These are phyloP conservation scores for Uloborus plumipes DNA, from an alignment of 2,888 invertebrate species.

Conservation along the genomic window DNA sequence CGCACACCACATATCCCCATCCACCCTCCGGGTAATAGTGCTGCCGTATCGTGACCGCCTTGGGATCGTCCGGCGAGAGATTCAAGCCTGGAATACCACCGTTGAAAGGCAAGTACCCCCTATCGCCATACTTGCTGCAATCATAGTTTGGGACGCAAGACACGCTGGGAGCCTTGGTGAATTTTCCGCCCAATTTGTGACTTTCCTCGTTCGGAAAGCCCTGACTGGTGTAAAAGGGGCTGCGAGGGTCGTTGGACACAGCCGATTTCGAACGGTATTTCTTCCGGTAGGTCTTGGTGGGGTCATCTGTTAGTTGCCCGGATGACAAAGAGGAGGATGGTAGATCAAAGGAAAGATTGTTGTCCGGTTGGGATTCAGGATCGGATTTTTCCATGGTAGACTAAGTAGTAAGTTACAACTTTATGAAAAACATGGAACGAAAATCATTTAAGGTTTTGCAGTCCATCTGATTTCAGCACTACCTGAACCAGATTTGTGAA, in stretches of 20 bases:
- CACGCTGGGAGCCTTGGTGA: constrained; percentile 53
- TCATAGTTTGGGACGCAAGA: constrained; percentile 47
- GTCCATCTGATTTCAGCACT: too few relatives aligned
- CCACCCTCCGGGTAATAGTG: constrained; percentile 85
- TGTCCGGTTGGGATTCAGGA: constrained; percentile 36
- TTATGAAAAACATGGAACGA: too few relatives aligned
- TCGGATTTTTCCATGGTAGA: constrained; percentile 22
- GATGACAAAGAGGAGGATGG: constrained; percentile 46
- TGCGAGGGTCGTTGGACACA: constrained; percentile 46
- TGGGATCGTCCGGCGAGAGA: constrained; percentile 65
- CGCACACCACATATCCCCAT: constrained; percentile 72
- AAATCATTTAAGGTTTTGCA: too few relatives aligned
- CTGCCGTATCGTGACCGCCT: constrained; percentile 75
- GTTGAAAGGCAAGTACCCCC: constrained; percentile 41
- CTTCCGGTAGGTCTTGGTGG: constrained; percentile 42
- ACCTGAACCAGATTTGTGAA: too few relatives aligned
- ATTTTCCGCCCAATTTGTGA: constrained; percentile 35
- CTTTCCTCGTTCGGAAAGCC: constrained; percentile 36
- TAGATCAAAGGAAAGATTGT: constrained; percentile 41
- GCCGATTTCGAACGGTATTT: constrained; percentile 62
- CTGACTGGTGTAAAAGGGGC: constrained; percentile 56
- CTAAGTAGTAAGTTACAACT: too few relatives aligned
- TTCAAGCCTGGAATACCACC: constrained; percentile 63
- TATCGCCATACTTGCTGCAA: constrained; percentile 28
- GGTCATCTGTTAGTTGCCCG: constrained; percentile 41